Percentiles rank a stretch among this genome's conserved stretches.
These are phyloP conservation scores for Euproctis similis DNA, from an alignment of 2,888 invertebrate species.

Conservation along the genomic window DNA sequence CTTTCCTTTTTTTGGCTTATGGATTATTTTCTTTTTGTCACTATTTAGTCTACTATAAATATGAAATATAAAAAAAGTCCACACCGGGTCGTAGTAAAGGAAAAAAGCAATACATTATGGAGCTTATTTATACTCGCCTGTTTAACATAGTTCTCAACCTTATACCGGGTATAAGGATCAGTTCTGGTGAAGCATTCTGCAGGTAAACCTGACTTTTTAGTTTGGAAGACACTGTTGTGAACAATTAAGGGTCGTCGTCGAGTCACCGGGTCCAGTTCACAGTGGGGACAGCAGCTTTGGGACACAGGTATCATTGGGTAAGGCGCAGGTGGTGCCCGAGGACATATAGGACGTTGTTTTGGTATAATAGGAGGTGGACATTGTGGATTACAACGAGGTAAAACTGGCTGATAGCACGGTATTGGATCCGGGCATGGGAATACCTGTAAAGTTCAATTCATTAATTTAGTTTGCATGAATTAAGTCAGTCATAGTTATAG, in stretches of 20 bases:
- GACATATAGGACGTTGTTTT: conserved; percentile 64
- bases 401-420: conserved; percentile 57
- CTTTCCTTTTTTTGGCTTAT: no score
- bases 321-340: conserved; percentile 53
- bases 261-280: conserved; percentile 72
- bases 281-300: conserved; percentile 59
- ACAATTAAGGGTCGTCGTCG: conserved; percentile 75
- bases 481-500: no score
- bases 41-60: no score
- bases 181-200: conserved; percentile 37
- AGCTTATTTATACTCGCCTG: no score
- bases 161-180: conserved; percentile 49
- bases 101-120: no score
- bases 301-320: conserved; percentile 68
- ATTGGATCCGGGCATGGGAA: conserved; percentile 57
- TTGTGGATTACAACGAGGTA: conserved; percentile 66
- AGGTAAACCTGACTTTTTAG: conserved; percentile 45
- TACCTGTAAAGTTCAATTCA: conserved; percentile 39
- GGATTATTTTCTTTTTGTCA: no score
- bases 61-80: no score
- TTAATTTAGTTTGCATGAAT: no score
- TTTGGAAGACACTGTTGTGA: conserved; percentile 67
- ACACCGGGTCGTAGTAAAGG: no score
- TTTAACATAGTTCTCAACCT: conserved; percentile 44
- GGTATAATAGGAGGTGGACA: conserved; percentile 72